A percentile compares a stretch with the other conserved stretches of the same genome.
Conservation (phyloP, 2,888 invertebrate genomes). For the Polia nebulosa region DNA sequence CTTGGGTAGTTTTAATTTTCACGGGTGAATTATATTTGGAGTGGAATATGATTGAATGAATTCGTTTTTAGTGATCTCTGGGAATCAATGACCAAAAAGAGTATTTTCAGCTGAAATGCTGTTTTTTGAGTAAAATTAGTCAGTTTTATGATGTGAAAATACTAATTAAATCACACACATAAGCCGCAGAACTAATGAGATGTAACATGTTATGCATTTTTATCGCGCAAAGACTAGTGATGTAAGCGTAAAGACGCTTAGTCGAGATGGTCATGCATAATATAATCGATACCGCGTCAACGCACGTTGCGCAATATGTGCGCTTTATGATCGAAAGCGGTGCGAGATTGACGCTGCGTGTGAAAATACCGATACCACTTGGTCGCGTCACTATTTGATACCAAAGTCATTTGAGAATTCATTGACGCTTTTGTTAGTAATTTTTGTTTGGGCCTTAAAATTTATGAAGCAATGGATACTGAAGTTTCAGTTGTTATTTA, state of each 20-base stretch:
- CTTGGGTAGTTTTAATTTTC: slow-evolving; percentile 3
- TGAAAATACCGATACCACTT: slow-evolving; percentile 25
- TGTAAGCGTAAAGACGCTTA: slow-evolving; percentile 53
- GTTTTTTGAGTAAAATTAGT: background rate
- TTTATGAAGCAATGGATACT: background rate
- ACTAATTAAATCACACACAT: slow-evolving; percentile 25
- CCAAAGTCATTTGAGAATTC: background rate
- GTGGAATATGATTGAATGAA: too few species aligned
- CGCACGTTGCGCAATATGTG: slow-evolving; percentile 64
- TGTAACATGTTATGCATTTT: slow-evolving; percentile 46
- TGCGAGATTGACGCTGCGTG: slow-evolving; percentile 43
- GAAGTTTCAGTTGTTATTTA: background rate
- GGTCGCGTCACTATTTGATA: background rate
- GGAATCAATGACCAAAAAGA: too few species aligned
- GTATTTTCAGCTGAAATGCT: too few species aligned
- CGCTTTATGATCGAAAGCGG: slow-evolving; percentile 70
- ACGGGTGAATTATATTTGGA: background rate
- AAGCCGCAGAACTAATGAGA: slow-evolving; percentile 23
- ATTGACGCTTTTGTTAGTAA: background rate
- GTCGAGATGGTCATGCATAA: slow-evolving; percentile 59
- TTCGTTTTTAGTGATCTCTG: too few species aligned
- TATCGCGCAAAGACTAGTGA: slow-evolving; percentile 46
- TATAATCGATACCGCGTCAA: slow-evolving; percentile 63
- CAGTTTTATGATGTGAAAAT: background rate
- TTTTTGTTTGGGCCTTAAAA: background rate